These are phyloP conservation scores for Holotrichia oblita DNA, from an alignment of 1,140 invertebrate species.

Conservation along the genomic window DNA sequence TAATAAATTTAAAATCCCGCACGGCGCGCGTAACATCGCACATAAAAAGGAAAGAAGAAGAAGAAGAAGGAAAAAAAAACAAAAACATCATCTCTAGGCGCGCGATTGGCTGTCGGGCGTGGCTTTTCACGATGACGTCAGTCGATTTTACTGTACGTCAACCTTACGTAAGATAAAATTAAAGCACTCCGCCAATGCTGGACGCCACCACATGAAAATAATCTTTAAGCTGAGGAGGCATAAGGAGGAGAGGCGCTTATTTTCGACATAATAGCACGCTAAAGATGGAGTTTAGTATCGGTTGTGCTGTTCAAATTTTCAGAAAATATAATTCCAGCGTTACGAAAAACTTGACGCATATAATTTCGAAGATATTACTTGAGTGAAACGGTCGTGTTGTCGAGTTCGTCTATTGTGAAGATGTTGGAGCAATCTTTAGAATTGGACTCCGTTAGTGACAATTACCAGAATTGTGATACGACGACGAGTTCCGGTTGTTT, in stretches of 20 bases:
- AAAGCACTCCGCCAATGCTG: not conserved
- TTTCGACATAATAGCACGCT: not conserved
- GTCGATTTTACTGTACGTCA: not conserved
- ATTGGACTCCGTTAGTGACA: conserved; percentile 42
- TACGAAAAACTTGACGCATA: not conserved
- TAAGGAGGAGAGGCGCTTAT: not conserved
- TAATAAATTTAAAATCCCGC: conserved; percentile 34
- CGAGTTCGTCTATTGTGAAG: not conserved
- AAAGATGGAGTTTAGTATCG: not conserved
- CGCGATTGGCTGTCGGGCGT: conserved; percentile 11
- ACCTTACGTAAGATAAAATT: conserved; percentile 4
- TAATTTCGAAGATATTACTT: conserved; percentile 3
- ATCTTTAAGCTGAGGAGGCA: not conserved
- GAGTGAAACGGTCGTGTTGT: not conserved
- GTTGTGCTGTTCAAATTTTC: not conserved
- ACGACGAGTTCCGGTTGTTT: conserved; percentile 46
- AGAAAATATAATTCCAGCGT: conserved; percentile 19
- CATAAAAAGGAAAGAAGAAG: too few relatives aligned
- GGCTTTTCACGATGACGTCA: conserved; percentile 18
- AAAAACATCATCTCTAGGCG: not conserved
- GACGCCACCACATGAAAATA: not conserved
- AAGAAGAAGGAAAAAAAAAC: not conserved
- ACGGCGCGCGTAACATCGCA: not conserved
- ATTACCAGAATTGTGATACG: conserved; percentile 50
- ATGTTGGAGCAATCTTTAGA: conserved; percentile 36